Percentiles rank a stretch among this genome's conserved stretches.
phyloP scores from a whole-genome alignment of 2,888 invertebrate genomes.

The Dryobota labecula region DNA sequence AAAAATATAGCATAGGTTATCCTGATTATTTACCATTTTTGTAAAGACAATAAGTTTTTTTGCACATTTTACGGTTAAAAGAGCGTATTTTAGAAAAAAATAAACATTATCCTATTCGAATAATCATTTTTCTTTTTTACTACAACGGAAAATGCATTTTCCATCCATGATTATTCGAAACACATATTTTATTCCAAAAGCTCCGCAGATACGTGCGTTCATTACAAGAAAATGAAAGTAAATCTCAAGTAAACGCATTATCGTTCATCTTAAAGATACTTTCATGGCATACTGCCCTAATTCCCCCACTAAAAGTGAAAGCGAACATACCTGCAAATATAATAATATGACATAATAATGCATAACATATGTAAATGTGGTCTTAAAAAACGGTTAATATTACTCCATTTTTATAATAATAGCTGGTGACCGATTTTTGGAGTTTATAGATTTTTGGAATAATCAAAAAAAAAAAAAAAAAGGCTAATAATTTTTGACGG shows the following conservation, averaged over 20 bases:
- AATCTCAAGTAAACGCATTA: slow-evolving; percentile 49
- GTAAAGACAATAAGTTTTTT: no score
- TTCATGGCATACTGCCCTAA: slow-evolving; percentile 77
- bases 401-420: slow-evolving; percentile 32
- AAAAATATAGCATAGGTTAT: no score
- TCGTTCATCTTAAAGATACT: slow-evolving; percentile 53
- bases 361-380: slow-evolving; percentile 69
- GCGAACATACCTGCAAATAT: slow-evolving; percentile 73
- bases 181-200: slow-evolving; percentile 7
- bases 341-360: slow-evolving; percentile 76
- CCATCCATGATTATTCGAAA: slow-evolving; percentile 12
- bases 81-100: neutral
- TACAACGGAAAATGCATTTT: neutral
- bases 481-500: slow-evolving; percentile 1
- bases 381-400: slow-evolving; percentile 37
- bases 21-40: no score
- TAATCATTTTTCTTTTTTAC: neutral
- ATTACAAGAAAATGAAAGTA: slow-evolving; percentile 54
- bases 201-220: slow-evolving; percentile 8
- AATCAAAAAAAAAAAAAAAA: neutral
- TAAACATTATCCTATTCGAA: neutral
- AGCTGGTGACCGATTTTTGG: slow-evolving; percentile 29
- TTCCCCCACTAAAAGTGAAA: slow-evolving; percentile 77
- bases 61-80: no score
- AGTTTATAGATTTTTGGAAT: slow-evolving; percentile 23